phyloP scores from a whole-genome alignment of 2,797 vertebrate genomes.

The Hoplostethus atlanticus region DNA sequence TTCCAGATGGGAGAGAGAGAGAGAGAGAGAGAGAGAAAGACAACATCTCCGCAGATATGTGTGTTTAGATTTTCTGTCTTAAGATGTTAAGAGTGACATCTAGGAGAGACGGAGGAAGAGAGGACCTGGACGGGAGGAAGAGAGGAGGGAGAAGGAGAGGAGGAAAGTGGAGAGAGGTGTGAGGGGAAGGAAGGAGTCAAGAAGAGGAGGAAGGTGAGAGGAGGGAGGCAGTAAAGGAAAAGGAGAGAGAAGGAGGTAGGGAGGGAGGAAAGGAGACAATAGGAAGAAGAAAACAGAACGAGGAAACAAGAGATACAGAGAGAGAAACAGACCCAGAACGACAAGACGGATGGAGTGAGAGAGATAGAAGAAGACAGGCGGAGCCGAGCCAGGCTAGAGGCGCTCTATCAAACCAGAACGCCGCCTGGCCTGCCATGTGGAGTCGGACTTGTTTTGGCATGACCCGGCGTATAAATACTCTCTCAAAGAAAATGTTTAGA shows the following conservation, averaged over 20 bases:
- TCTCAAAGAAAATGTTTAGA: constrained; percentile 78
- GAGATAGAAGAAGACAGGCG: neutral
- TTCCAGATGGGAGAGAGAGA: constrained; percentile 78
- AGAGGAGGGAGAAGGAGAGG: neutral
- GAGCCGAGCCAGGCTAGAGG: constrained; percentile 33
- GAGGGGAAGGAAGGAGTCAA: neutral
- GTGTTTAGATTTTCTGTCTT: constrained; percentile 79
- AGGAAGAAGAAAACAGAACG: too few relatives aligned
- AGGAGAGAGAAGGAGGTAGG: neutral
- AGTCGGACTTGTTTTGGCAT: constrained; percentile 63
- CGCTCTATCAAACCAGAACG: constrained; percentile 16
- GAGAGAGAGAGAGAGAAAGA: neutral
- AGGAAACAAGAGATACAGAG: constrained; percentile 1
- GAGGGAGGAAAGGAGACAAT: neutral
- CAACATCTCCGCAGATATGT: constrained; percentile 65
- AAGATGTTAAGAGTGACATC: constrained; percentile 74
- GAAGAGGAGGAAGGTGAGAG: neutral
- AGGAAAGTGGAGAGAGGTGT: neutral
- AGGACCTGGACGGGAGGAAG: neutral
- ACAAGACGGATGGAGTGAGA: constrained; percentile 37
- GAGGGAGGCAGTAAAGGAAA: too few relatives aligned
- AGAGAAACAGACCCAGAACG: constrained; percentile 7
- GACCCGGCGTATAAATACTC: constrained; percentile 49
- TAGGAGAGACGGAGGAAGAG: constrained; percentile 18
- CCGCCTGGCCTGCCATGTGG: constrained; percentile 47